These are phyloP conservation scores for Aleadryas rufinucha DNA, from an alignment of 2,113 vertebrate species.

Conservation along the genomic window DNA sequence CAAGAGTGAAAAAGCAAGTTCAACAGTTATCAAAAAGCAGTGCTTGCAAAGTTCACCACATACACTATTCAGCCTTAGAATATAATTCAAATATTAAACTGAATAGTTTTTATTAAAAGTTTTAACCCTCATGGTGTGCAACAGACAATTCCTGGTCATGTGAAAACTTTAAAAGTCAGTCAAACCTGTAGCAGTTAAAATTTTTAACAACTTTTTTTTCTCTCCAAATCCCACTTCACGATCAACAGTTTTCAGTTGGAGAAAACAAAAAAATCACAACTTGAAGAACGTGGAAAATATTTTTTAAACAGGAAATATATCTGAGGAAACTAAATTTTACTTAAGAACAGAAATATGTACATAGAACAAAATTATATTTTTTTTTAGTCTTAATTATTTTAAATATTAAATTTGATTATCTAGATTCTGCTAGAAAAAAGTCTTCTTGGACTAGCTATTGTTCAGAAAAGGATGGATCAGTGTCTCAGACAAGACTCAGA, in stretches of 20 bases:
- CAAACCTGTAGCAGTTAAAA: background rate
- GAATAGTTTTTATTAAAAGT: background rate
- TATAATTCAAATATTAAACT: background rate
- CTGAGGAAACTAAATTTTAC: background rate
- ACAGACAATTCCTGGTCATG: background rate
- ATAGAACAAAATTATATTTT: background rate
- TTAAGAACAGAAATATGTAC: background rate
- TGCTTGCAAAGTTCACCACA: background rate
- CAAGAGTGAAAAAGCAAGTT: background rate
- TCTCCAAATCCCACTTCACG: background rate
- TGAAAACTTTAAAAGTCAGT: background rate
- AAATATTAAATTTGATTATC: background rate
- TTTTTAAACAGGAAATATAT: background rate
- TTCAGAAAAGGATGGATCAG: background rate
- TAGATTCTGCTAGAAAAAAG: background rate
- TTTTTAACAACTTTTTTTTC: background rate
- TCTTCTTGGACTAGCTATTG: background rate
- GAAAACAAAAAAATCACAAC: background rate
- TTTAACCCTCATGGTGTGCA: background rate
- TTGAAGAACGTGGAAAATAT: background rate
- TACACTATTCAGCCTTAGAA: background rate
- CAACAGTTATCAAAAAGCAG: background rate
- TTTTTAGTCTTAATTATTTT: background rate
- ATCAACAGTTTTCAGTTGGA: background rate
- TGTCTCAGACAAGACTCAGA: background rate